Evolutionary conservation across 2,888 invertebrate genomes (phyloP).

Genomic region (Drymonia ruficornis): DNA sequence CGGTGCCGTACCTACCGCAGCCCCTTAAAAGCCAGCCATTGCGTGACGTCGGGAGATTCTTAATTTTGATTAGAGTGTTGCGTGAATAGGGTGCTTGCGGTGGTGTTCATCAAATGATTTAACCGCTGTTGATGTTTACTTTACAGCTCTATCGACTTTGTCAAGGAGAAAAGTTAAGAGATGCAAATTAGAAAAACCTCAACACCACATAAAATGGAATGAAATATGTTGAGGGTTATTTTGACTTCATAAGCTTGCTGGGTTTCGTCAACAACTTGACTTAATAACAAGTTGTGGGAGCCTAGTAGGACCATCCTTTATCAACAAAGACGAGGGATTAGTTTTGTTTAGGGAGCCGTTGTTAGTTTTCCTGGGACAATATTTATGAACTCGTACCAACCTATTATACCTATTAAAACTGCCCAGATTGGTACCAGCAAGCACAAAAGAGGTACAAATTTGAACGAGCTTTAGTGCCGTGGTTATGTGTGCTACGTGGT

Average conservation of each 20-base stretch:
- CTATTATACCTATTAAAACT: too few species aligned
- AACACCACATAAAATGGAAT: neutral
- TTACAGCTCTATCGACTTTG: constrained; percentile 47
- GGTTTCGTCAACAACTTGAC: neutral
- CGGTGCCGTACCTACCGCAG: constrained; percentile 29
- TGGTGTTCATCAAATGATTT: constrained; percentile 69
- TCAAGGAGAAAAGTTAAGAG: neutral
- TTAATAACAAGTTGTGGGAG: too few species aligned
- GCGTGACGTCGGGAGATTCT: constrained; percentile 73
- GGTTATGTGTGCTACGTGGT: too few species aligned
- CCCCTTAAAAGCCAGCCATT: constrained; percentile 50
- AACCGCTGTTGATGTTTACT: constrained; percentile 60
- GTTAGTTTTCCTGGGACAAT: neutral
- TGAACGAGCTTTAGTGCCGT: too few species aligned
- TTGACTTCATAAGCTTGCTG: neutral
- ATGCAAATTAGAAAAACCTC: constrained; percentile 3
- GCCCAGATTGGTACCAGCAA: too few species aligned
- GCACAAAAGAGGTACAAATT: too few species aligned
- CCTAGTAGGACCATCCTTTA: neutral
- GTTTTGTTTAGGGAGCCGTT: neutral
- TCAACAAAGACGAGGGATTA: neutral
- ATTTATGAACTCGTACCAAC: neutral
- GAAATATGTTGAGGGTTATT: neutral
- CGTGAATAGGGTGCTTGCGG: constrained; percentile 61
- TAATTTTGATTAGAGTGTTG: constrained; percentile 73